These are phyloP conservation scores for Trigoniulus corallinus DNA, from an alignment of 1,140 invertebrate genomes.

Conservation along the genomic window DNA sequence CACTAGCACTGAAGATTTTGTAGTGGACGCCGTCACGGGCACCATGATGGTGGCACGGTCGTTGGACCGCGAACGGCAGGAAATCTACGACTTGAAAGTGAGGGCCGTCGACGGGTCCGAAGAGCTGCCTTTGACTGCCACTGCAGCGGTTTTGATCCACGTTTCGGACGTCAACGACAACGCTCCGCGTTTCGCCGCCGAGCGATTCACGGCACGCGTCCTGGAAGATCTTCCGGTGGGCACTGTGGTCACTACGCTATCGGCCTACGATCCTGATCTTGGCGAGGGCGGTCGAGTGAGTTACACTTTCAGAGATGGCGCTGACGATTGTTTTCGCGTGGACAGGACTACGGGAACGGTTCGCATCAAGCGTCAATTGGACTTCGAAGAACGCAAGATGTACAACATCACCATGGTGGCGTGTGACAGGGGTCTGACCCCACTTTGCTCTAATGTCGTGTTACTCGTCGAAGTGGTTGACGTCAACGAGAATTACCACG, in stretches of 20 bases:
- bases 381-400: constrained; percentile 74
- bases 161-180: constrained; percentile 88
- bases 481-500: constrained; percentile 75
- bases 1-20: constrained; percentile 67
- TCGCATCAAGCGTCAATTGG: constrained; percentile 50
- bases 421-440: constrained; percentile 50
- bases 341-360: constrained; percentile 68
- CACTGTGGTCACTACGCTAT: constrained; percentile 63
- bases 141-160: constrained; percentile 53
- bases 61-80: constrained; percentile 67
- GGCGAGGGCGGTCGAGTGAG: constrained; percentile 53
- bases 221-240: constrained; percentile 80
- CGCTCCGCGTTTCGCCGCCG: constrained; percentile 48
- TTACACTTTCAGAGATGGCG: constrained; percentile 39
- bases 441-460: constrained; percentile 45
- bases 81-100: constrained; percentile 64
- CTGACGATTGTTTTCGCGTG: constrained; percentile 43
- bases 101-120: constrained; percentile 51
- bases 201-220: constrained; percentile 53
- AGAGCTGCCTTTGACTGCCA: constrained; percentile 41
- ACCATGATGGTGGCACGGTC: constrained; percentile 51
- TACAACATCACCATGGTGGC: constrained; percentile 72
- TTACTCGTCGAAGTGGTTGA: constrained; percentile 70
- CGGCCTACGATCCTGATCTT: constrained; percentile 72
- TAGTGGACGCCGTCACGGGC: constrained; percentile 57